Base-by-base conservation (phyloP, 2,888 invertebrate species). In the Oxytorus armatus region DNA sequence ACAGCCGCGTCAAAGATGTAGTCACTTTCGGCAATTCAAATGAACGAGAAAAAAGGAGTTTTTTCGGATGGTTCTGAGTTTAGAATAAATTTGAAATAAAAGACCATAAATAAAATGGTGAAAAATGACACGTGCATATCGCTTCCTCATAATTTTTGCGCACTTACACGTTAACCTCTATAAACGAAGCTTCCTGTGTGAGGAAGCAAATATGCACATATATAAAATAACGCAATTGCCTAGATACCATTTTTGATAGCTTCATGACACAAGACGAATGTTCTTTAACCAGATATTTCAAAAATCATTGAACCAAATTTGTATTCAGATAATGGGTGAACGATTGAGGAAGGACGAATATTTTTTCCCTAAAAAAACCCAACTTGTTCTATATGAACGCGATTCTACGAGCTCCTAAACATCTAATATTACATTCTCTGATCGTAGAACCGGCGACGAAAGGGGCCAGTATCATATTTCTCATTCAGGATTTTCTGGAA, bases 1-100 rank as follows among this genome's bases (percentile, higher is more conserved):
- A 86, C 86, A 86, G 86, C 61, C 85, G 73, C 78, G 72, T 80
- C 83, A 82, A 84, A 86, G 81, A 85, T 16, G 47, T 16, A 16
- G 8, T 47, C 21, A 47, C 47, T 47, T 47, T 51, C n/a, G 51
- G 8, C 3, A 51, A 11, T 23, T 44, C 7, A 23, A 61, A 51
- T 14, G 8, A n/a, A 10, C 16, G 36, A 59, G 29, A 51, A 21
- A 68, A 53, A 2, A 33, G 16, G 18, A 7, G 8, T 36, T 18
- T 44, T n/a, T n/a, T n/a, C n/a, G n/a, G n/a, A n/a, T n/a, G n/a
- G n/a, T n/a, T n/a, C n/a, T n/a, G n/a, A 18, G 1, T 18, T 16
- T 3, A 18, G 18, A 47, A 47, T 8, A 8, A 18, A 47, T 29
- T 29, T 29, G 3, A 5, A 29, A 29, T 3, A 5, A 29, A 2